Base-by-base conservation (phyloP, 2,797 vertebrate species). In the Epinephelus awoara region DNA sequence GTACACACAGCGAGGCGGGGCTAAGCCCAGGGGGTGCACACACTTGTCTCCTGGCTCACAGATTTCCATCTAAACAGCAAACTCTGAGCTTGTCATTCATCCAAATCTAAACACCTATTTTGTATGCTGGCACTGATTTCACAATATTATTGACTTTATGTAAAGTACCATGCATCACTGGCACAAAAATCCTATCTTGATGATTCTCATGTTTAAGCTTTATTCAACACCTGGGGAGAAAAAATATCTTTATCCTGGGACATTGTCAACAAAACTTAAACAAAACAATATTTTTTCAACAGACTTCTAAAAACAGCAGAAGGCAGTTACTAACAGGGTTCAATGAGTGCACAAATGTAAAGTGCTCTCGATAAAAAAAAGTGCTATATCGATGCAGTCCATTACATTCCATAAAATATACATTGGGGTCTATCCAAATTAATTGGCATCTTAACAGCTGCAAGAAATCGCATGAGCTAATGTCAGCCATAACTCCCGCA, bases 41-140 rank as follows among this genome's bases (percentile, higher is more conserved):
- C 29, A 59, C 57, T 57, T 7, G 5, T 61, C 34, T 77, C 65
- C 17, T 38, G 47, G 47, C 72, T 75, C 54, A 46, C 34, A 56
- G 19, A 67, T 42, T 69, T 23, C 34, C 27, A 50, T 65, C 75
- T 50, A 52, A 67, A 76, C 59, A 47, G 56, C 67, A 67, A 62
- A 75, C 55, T 59, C 58, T 59, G 19, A 46, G 17, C 55, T 69
- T 14, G 52, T 75, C 80, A 65, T 17, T 12, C 51, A 79, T 78
- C 84, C 68, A 46, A 51, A 68, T 67, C 34, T 23, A 51, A 65
- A 72, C 40, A 70, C 44, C 49, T 72, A 23, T 3, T 61, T 25
- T 71, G 6, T 6, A 3, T 57, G n/a, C 42, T 42, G 63, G 21
- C 25, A 47, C 17, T 5, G n/a, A 27, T 54, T 62, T 73, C 17